Conservation (phyloP, 2,888 invertebrate genomes). For the Leptopilina drosophilae region DNA sequence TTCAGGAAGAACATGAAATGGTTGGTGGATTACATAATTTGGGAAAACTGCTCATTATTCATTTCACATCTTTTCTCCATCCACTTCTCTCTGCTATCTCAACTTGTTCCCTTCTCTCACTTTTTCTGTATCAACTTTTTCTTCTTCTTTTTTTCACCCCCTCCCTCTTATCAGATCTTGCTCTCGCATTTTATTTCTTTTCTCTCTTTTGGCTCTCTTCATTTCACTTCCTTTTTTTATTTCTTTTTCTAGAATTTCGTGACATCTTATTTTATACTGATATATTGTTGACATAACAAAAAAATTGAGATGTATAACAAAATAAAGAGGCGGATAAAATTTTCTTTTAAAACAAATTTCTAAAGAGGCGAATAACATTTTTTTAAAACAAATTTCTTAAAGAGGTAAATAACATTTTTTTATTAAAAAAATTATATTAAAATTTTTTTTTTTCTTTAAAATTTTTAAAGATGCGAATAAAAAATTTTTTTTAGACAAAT, state of each 20-base stretch:
- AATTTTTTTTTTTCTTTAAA: too few relatives aligned
- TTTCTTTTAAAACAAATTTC: neutral
- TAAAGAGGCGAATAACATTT: too few relatives aligned
- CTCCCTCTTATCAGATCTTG: constrained; percentile 3
- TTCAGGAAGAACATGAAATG: constrained; percentile 11
- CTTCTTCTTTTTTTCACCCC: neutral
- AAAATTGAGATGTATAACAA: neutral
- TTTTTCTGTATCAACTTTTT: constrained; percentile 19
- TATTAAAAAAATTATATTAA: too few relatives aligned
- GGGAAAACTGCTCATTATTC: constrained; percentile 34
- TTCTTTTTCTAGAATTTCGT: neutral
- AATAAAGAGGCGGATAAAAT: neutral
- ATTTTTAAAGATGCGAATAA: too few relatives aligned
- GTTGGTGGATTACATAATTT: constrained; percentile 14
- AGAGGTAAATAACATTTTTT: too few relatives aligned
- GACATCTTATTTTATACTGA: constrained; percentile 10
- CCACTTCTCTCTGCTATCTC: constrained; percentile 23
- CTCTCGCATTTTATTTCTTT: neutral
- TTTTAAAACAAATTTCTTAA: too few relatives aligned
- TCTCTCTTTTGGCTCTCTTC: neutral
- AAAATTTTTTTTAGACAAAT: neutral
- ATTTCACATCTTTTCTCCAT: constrained; percentile 21
- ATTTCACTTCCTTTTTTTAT: neutral
- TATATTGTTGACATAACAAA: constrained; percentile 3
- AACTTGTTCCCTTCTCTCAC: neutral